A percentile compares a stretch with the other conserved stretches of the same genome.
phyloP scores from a whole-genome alignment of 2,888 invertebrate genomes.

The Flexamia atlantica region DNA sequence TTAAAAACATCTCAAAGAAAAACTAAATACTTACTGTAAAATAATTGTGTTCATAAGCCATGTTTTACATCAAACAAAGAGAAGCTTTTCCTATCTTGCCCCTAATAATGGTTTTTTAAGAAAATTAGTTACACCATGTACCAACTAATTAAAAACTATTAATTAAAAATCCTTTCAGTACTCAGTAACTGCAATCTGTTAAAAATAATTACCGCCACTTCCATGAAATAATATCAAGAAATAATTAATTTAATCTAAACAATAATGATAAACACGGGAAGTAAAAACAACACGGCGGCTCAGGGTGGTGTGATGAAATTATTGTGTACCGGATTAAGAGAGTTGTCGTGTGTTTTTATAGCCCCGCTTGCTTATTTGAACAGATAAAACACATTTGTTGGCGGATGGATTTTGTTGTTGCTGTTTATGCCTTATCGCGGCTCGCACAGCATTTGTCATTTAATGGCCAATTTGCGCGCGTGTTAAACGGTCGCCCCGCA shows the following conservation, averaged over 20 bases:
- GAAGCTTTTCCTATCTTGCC: too few relatives aligned
- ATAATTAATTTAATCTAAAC: neutral
- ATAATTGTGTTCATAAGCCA: too few relatives aligned
- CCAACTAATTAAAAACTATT: too few relatives aligned
- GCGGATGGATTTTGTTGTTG: conserved; percentile 40
- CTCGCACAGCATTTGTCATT: conserved; percentile 30
- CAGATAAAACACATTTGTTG: conserved; percentile 44
- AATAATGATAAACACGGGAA: conserved; percentile 22
- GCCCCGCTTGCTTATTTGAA: conserved; percentile 36
- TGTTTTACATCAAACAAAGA: too few relatives aligned
- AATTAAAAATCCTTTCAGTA: too few relatives aligned
- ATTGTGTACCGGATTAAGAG: conserved; percentile 36
- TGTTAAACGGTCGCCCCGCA: conserved; percentile 26
- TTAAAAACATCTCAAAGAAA: too few relatives aligned
- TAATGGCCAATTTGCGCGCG: conserved; percentile 42
- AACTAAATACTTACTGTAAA: too few relatives aligned
- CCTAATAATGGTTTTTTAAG: too few relatives aligned
- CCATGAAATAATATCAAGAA: neutral
- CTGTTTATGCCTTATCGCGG: conserved; percentile 21
- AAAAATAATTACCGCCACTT: too few relatives aligned
- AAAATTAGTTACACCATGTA: too few relatives aligned
- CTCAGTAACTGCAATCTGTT: too few relatives aligned
- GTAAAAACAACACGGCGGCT: conserved; percentile 5
- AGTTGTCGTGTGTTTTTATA: conserved; percentile 37
- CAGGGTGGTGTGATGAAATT: conserved; percentile 41